phyloP scores from a whole-genome alignment of 2,113 vertebrate genomes.

The Salvator merianae region DNA sequence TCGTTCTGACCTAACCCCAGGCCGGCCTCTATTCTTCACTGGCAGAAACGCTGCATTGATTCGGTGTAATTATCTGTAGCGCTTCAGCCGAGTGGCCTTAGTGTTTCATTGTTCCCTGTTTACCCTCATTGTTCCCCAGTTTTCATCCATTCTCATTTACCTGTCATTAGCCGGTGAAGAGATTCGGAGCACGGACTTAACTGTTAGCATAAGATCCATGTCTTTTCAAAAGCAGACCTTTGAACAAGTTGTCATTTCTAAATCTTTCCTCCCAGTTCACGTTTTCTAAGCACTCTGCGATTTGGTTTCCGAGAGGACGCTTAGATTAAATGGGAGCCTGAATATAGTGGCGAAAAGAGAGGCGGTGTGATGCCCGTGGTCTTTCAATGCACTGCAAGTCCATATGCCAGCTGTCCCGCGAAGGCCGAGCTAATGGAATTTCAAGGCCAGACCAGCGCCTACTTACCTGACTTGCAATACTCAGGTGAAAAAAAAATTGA shows the following conservation, averaged over 20 bases:
- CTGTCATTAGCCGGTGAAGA: constrained; percentile 58
- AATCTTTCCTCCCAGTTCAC: not conserved
- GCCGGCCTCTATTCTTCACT: constrained; percentile 26
- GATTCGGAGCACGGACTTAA: not conserved
- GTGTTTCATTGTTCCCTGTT: constrained; percentile 60
- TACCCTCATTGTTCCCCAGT: constrained; percentile 57
- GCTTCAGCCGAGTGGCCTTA: constrained; percentile 42
- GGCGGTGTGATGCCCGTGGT: too few species aligned
- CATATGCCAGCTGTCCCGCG: not conserved
- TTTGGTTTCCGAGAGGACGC: not conserved
- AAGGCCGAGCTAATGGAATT: not conserved
- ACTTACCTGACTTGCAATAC: not conserved
- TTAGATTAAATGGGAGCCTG: not conserved
- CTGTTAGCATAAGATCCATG: not conserved
- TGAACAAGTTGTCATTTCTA: not conserved
- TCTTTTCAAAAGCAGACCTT: not conserved
- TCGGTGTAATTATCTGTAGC: constrained; percentile 55
- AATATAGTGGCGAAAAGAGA: not conserved
- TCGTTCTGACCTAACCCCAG: constrained; percentile 57
- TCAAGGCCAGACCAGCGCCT: not conserved
- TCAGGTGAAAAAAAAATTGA: not conserved
- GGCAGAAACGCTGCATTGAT: constrained; percentile 42
- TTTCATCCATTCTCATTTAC: constrained; percentile 72
- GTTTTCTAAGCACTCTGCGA: not conserved
- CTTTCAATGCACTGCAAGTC: too few species aligned